phyloP scores from a whole-genome alignment of 1,140 invertebrate species.

The Zaprionus gabonicus region DNA sequence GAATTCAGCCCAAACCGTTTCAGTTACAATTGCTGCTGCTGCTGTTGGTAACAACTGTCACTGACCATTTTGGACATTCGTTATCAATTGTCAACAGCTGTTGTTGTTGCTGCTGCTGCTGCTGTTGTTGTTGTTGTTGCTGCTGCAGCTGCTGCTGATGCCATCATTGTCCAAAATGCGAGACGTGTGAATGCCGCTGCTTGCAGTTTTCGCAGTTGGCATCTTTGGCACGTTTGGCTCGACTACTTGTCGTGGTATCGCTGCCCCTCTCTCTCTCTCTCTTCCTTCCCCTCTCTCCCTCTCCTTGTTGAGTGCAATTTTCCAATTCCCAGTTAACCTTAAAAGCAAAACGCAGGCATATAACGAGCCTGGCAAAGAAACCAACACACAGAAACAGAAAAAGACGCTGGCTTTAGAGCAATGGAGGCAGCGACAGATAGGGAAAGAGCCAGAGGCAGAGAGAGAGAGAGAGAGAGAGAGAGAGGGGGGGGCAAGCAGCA shows the following conservation, averaged over 20 bases:
- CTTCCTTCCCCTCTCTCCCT: background rate
- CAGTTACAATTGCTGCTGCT: conserved; percentile 41
- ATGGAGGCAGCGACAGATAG: background rate
- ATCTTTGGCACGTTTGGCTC: conserved; percentile 65
- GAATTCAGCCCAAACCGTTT: conserved; percentile 1
- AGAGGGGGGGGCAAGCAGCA: background rate
- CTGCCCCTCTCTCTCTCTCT: background rate
- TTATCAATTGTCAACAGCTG: conserved; percentile 68
- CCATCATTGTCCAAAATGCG: conserved; percentile 58
- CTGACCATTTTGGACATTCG: conserved; percentile 63
- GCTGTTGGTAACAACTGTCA: conserved; percentile 40
- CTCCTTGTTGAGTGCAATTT: conserved; percentile 61
- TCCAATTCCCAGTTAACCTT: conserved; percentile 75
- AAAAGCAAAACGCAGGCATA: conserved; percentile 48
- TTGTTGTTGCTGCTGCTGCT: conserved; percentile 26
- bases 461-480: background rate
- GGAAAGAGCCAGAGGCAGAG: background rate
- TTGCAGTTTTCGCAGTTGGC: conserved; percentile 35
- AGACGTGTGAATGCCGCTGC: conserved; percentile 51
- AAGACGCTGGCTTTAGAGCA: too few relatives aligned
- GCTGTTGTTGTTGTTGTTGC: conserved; percentile 31
- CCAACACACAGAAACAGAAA: conserved; percentile 1
- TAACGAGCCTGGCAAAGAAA: conserved; percentile 23
- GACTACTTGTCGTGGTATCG: conserved; percentile 34
- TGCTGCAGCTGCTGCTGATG: conserved; percentile 22